phyloP scores from a whole-genome alignment of 2,113 vertebrate species.

The Perccottus glenii region DNA sequence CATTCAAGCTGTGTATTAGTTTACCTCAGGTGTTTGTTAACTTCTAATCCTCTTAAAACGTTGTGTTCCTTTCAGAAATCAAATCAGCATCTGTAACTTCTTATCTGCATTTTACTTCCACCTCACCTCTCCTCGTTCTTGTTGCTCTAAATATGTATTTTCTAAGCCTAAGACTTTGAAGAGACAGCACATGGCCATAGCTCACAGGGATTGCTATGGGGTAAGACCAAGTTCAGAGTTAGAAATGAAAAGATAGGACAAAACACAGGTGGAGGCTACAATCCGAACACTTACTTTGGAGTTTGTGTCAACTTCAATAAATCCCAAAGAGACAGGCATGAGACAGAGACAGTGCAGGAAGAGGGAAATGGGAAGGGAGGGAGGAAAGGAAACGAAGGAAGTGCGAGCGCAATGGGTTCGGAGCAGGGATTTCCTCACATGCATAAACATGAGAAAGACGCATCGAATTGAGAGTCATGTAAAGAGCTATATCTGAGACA shows the following conservation, averaged over 20 bases:
- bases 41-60: neutral
- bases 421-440: constrained; percentile 70
- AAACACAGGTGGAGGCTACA: constrained; percentile 15
- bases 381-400: constrained; percentile 65
- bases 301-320: constrained; percentile 31
- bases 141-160: neutral
- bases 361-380: constrained; percentile 41
- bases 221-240: neutral
- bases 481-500: neutral
- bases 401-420: constrained; percentile 54
- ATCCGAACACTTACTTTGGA: constrained; percentile 48
- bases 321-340: constrained; percentile 44
- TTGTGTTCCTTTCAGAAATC: neutral
- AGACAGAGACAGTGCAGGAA: constrained; percentile 49
- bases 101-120: constrained; percentile 2
- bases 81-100: neutral
- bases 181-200: constrained; percentile 22
- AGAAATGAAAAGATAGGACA: constrained; percentile 2
- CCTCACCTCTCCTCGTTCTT: constrained; percentile 13
- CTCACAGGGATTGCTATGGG: constrained; percentile 3
- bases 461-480: constrained; percentile 27
- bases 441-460: constrained; percentile 32
- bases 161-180: neutral
- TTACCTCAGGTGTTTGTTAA: neutral
- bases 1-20: constrained; percentile 2